These are phyloP conservation scores for Chromoteleia sp. DNA, from an alignment of 2,888 invertebrate genomes.

Conservation along the genomic window DNA sequence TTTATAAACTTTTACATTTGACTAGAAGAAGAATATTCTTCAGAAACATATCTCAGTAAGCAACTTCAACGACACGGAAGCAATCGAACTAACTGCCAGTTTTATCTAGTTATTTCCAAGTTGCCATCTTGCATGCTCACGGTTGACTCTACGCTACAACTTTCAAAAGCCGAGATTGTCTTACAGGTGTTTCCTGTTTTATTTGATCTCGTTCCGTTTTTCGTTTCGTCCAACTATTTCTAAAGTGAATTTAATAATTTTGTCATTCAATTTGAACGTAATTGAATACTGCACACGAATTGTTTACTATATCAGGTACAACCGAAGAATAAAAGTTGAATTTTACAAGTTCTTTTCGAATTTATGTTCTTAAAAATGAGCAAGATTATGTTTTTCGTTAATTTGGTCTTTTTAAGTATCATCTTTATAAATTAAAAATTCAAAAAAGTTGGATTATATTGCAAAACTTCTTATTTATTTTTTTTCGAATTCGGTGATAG, in stretches of 20 bases:
- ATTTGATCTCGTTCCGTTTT: constrained; percentile 26
- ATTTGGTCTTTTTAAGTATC: background rate
- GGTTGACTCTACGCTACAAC: constrained; percentile 28
- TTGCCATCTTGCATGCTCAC: constrained; percentile 41
- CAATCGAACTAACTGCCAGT: constrained; percentile 56
- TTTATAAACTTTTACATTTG: constrained; percentile 40
- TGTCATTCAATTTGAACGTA: constrained; percentile 26
- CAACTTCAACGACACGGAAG: constrained; percentile 40
- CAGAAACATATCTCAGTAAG: constrained; percentile 55
- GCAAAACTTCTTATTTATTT: too few species aligned
- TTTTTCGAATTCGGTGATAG: too few species aligned
- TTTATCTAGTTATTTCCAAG: constrained; percentile 47
- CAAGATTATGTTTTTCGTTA: background rate
- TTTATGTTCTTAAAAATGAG: background rate
- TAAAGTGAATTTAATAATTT: constrained; percentile 34
- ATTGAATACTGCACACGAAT: constrained; percentile 21
- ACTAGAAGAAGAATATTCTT: constrained; percentile 37
- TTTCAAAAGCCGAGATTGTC: constrained; percentile 33
- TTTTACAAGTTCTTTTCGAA: constrained; percentile 5
- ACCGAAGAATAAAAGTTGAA: constrained; percentile 9
- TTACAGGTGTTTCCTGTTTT: constrained; percentile 36
- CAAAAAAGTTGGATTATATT: too few species aligned
- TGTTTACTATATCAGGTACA: constrained; percentile 6
- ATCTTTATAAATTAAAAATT: too few species aligned
- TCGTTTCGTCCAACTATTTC: constrained; percentile 15